phyloP scores from a whole-genome alignment of 1,140 invertebrate species.

The Bombyx mori region DNA sequence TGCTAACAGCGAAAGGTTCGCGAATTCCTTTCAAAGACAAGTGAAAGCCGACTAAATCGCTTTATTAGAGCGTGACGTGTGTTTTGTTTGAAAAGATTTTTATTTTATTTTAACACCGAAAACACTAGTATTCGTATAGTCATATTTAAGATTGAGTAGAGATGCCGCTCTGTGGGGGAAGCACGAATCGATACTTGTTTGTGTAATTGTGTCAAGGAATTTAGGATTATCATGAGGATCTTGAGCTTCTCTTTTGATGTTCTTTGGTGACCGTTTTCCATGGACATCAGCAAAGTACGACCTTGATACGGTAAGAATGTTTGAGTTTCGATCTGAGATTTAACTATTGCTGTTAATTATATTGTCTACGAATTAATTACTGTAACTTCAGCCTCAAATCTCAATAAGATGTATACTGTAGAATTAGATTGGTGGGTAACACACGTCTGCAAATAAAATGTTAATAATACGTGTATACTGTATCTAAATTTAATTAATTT shows the following conservation, averaged over 20 bases:
- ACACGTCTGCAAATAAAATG: too few relatives aligned
- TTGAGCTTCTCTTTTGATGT: too few relatives aligned
- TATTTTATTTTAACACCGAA: neutral
- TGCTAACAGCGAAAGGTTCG: constrained; percentile 10
- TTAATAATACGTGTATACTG: constrained; percentile 9
- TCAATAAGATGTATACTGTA: too few relatives aligned
- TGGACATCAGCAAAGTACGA: too few relatives aligned
- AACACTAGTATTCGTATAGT: neutral
- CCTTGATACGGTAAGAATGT: too few relatives aligned
- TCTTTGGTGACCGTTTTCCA: too few relatives aligned
- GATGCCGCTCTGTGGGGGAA: neutral
- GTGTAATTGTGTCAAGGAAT: neutral
- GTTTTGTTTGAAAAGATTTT: constrained; percentile 18
- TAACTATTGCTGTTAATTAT: too few relatives aligned
- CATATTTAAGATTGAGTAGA: neutral
- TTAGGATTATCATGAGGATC: too few relatives aligned
- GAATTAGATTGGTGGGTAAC: too few relatives aligned
- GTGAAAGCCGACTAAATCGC: constrained; percentile 49
- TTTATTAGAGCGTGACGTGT: constrained; percentile 43
- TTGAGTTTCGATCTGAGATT: too few relatives aligned
- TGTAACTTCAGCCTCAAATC: too few relatives aligned
- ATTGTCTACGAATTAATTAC: too few relatives aligned
- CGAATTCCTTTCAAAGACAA: constrained; percentile 34
- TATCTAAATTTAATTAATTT: constrained; percentile 40
- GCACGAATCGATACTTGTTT: neutral